Conservation (phyloP, 2,888 invertebrate genomes). For the Limnephilus auricula region DNA sequence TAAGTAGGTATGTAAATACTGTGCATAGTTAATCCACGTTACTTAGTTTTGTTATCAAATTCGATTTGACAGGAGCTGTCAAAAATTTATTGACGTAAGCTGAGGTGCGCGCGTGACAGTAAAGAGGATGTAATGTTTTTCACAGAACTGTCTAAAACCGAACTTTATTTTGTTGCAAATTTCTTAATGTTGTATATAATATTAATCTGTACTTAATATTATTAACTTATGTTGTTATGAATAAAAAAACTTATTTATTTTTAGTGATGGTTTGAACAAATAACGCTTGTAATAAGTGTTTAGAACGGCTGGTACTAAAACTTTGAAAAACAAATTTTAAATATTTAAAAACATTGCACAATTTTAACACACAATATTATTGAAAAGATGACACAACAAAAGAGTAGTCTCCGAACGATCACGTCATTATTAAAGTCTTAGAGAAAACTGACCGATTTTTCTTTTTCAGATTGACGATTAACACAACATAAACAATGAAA, state of each 20-base stretch:
- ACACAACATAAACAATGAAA: conserved; percentile 57
- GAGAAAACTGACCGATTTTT: not conserved
- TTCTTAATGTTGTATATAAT: not conserved
- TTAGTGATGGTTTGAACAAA: not conserved
- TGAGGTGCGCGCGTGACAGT: not conserved
- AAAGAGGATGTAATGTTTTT: not conserved
- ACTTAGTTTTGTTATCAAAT: not conserved
- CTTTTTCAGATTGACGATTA: conserved; percentile 19
- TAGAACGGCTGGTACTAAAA: not conserved
- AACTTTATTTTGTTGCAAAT: not conserved
- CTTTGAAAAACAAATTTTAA: not conserved
- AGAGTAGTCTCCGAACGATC: not conserved
- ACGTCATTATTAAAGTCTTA: not conserved
- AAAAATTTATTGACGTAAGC: not conserved
- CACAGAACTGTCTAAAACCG: not conserved
- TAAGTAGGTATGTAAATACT: not conserved
- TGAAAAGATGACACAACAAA: not conserved
- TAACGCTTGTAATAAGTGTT: no score
- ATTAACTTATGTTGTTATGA: no score
- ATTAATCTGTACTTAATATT: no score
- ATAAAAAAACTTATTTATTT: not conserved
- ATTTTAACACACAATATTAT: not conserved
- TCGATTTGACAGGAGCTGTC: not conserved
- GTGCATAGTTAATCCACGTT: not conserved
- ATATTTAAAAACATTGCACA: not conserved